Conservation (phyloP, 2,113 vertebrate genomes). For the Xenopus tropicalis region UCB_Xtro_10.0 CM004450.2:58781001-58781500, state of each 20-base stretch:
- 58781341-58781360: conserved; percentile 79
- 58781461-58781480: conserved; percentile 45
- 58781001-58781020: too few species aligned
- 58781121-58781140: neutral
- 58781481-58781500: conserved; percentile 49
- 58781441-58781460: conserved; percentile 44
- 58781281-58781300: conserved; percentile 92
- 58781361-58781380: conserved; percentile 53
- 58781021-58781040: too few species aligned
- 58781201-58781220: conserved; percentile 53
- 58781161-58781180: neutral
- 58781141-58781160: neutral
- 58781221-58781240: conserved; percentile 77
- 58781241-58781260: conserved; percentile 59
- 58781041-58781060: too few species aligned
- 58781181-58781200: neutral
- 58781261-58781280: conserved; percentile 70
- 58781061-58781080: too few species aligned
- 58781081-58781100: too few species aligned
- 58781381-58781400: conserved; percentile 47
- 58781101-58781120: too few species aligned
- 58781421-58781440: conserved; percentile 50
- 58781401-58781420: conserved; percentile 48
- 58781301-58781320: conserved; percentile 90
- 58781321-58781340: conserved; percentile 90